These are phyloP conservation scores for Ahaetulla prasina DNA, from an alignment of 2,113 vertebrate genomes.

Conservation along the genomic window DNA sequence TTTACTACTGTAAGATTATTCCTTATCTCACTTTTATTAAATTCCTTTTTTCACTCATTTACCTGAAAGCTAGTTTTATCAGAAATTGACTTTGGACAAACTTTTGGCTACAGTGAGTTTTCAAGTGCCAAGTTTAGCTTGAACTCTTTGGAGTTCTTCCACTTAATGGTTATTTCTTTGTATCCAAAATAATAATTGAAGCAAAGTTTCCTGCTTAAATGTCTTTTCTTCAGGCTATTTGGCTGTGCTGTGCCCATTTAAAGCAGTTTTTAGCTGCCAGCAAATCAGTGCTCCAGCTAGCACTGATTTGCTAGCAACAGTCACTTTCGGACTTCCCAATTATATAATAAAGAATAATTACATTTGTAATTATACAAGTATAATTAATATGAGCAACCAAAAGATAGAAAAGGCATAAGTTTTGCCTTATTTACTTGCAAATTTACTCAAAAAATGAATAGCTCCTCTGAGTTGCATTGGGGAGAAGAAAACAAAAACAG, in stretches of 20 bases:
- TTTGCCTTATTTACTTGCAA: neutral
- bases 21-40: neutral
- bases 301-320: neutral
- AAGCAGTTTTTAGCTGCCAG: neutral
- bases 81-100: neutral
- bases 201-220: constrained; percentile 10
- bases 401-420: neutral
- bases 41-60: neutral
- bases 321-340: neutral
- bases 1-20: neutral
- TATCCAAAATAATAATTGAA: constrained; percentile 18
- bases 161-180: constrained; percentile 15
- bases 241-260: neutral
- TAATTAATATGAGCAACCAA: neutral
- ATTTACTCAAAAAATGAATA: neutral
- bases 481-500: neutral
- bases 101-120: neutral
- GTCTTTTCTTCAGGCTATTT: constrained; percentile 1
- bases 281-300: neutral
- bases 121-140: neutral
- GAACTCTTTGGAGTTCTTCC: neutral
- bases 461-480: neutral
- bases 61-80: neutral
- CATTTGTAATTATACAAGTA: neutral
- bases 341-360: neutral